These are phyloP conservation scores for Platerodrilus igneus DNA, from an alignment of 2,888 invertebrate species.

Conservation along the genomic window DNA sequence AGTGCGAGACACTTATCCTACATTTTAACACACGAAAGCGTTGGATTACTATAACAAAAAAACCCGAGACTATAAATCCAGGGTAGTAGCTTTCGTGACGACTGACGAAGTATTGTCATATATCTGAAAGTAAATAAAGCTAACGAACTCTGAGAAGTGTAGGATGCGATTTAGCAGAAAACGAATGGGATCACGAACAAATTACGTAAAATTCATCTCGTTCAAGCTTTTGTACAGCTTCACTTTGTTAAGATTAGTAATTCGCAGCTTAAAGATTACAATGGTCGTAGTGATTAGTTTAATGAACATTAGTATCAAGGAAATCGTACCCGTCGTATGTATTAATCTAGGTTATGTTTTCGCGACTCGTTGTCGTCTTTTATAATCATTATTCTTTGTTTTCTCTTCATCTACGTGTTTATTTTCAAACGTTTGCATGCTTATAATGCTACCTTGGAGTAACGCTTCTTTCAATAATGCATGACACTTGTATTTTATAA, in stretches of 20 bases:
- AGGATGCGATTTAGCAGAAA: conserved; percentile 32
- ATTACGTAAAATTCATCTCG: conserved; percentile 43
- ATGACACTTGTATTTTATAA: no score
- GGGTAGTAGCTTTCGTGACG: conserved; percentile 16
- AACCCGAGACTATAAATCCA: no score
- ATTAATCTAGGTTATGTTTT: conserved; percentile 20
- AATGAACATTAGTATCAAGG: conserved; percentile 40
- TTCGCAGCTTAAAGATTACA: conserved; percentile 40
- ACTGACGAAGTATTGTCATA: conserved; percentile 27
- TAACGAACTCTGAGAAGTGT: conserved; percentile 20
- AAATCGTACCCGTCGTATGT: conserved; percentile 9
- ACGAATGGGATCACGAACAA: conserved; percentile 35
- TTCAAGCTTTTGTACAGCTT: conserved; percentile 37
- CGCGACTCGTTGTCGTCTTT: conserved; percentile 25
- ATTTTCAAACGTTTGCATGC: no score
- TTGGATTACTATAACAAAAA: no score
- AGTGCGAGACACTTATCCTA: no score
- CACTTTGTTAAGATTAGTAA: conserved; percentile 47
- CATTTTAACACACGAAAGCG: no score
- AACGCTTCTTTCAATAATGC: no score
- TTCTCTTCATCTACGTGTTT: no score
- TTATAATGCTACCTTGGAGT: no score
- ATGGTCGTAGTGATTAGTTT: conserved; percentile 45
- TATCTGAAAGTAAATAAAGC: conserved; percentile 27
- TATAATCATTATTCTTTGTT: conserved; percentile 37